These are phyloP conservation scores for Ichneumoninae sp. DNA, from an alignment of 2,888 invertebrate genomes.

Conservation along the genomic window DNA sequence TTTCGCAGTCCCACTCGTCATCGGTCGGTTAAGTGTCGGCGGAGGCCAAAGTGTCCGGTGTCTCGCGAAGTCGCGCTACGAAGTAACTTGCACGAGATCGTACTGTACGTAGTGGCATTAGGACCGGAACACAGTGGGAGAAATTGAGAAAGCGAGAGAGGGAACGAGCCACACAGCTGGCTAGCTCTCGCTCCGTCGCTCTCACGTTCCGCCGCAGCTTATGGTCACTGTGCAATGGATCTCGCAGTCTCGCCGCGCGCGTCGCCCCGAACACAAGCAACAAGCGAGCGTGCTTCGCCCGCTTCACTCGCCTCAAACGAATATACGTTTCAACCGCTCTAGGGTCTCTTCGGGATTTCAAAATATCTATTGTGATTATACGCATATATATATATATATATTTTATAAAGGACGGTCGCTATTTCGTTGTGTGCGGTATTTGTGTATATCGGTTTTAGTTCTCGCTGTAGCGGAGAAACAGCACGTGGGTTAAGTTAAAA, in stretches of 20 bases:
- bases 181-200: constrained; percentile 25
- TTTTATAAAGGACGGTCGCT: too few relatives aligned
- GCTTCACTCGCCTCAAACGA: background rate
- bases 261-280: constrained; percentile 67
- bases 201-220: constrained; percentile 34
- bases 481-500: background rate
- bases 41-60: background rate
- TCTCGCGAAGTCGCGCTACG: background rate
- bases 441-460: background rate
- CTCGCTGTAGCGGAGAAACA: background rate
- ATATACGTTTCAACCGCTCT: background rate
- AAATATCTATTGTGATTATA: constrained; percentile 8
- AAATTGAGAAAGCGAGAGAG: constrained; percentile 62
- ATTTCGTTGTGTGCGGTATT: background rate
- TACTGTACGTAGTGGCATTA: constrained; percentile 45
- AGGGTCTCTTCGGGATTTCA: too few relatives aligned
- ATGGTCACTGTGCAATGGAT: constrained; percentile 74
- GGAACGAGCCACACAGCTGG: constrained; percentile 62
- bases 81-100: background rate
- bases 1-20: background rate
- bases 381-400: too few relatives aligned
- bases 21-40: background rate
- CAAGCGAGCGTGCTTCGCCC: constrained; percentile 22
- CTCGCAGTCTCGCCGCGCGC: constrained; percentile 77
- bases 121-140: constrained; percentile 57